Base-by-base conservation (phyloP, 2,113 vertebrate genomes). In the Tringa solitaria region DNA sequence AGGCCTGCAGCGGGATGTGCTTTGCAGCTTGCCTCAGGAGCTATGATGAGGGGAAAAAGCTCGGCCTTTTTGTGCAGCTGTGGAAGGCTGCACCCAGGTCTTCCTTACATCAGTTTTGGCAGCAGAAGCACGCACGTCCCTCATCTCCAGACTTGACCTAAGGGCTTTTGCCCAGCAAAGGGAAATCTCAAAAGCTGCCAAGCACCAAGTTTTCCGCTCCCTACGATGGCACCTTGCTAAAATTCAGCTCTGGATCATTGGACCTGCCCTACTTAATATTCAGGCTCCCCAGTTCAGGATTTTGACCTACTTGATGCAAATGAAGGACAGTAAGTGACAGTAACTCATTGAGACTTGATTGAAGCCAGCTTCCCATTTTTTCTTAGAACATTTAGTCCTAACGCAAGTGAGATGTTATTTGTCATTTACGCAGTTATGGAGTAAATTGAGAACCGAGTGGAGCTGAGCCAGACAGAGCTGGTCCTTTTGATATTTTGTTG, bases 401-500 rank as follows among this genome's bases (percentile, higher is more conserved):
- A 30, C 7, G 21, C 35, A 57, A n/a, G 35, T 12, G 69, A 84
- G 65, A 53, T 68, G 60, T 79, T 84, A 28, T 17, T 89, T 82
- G 26, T 87, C 65, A 68, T 46, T 32, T 60, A 23, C 4, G 15
- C 30, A 60, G 61, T 64, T 43, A 43, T 21, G 59, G 26, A 87
- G 45, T 48, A 70, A 53, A 61, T 68, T 56, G 69, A 92, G 43
- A 51, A 64, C 13, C 37, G 63, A 91, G 39, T 60, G 75, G 24
- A 89, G 48, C 79, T 74, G 78, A 91, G 63, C 63, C 87, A 67
- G 45, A 46, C 4, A 33, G 70, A 91, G 22, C 37, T 61, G 9
- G 13, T 84, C 43, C 56, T 91, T 84, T 57, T 85, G 37, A 48
- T 87, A 48, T 96, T 83, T 73, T 45, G 8, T 67, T 95, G 45